A percentile compares a stretch with the other conserved stretches of the same genome.
phyloP scores from a whole-genome alignment of 30 jellyfish, hydroid and myxozoan species.

The Cassiopea xamachana region DNA sequence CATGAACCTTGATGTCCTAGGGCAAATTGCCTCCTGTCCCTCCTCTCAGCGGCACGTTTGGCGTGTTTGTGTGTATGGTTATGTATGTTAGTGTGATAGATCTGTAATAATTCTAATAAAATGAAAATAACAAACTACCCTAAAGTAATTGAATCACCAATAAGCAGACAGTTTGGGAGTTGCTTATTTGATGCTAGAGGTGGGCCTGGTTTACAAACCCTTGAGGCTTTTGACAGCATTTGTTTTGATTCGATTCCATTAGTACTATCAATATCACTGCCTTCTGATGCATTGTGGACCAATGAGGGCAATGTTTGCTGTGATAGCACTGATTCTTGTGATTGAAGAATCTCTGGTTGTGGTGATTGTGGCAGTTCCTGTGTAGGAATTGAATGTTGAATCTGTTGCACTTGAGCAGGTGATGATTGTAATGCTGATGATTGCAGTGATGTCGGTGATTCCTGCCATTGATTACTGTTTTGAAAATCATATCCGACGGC shows the following conservation, averaged over 20 bases:
- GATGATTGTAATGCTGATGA: not conserved
- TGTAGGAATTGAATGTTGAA: not conserved
- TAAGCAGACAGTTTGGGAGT: conserved; percentile 86
- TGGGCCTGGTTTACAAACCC: conserved; percentile 96
- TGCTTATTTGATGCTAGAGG: conserved; percentile 71
- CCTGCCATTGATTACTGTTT: not conserved
- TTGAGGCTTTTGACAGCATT: conserved; percentile 59
- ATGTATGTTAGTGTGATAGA: no score
- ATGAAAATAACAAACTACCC: conserved; percentile 30
- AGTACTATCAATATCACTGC: not conserved
- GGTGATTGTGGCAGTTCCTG: not conserved
- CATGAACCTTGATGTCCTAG: no score
- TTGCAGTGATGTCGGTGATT: not conserved
- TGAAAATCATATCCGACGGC: not conserved
- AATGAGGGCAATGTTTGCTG: not conserved
- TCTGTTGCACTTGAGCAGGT: not conserved
- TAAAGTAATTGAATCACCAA: conserved; percentile 95
- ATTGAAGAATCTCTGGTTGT: not conserved
- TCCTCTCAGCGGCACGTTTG: no score
- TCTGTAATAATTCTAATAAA: not conserved
- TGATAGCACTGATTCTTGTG: not conserved
- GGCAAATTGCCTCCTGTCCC: no score
- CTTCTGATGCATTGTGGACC: not conserved
- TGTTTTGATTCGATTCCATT: not conserved
- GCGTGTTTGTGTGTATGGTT: no score